Evolutionary conservation across 1,140 invertebrate species (phyloP), one percentile per base, ranked within the genome.

Genomic region (Parasteatoda tepidariorum): DNA sequence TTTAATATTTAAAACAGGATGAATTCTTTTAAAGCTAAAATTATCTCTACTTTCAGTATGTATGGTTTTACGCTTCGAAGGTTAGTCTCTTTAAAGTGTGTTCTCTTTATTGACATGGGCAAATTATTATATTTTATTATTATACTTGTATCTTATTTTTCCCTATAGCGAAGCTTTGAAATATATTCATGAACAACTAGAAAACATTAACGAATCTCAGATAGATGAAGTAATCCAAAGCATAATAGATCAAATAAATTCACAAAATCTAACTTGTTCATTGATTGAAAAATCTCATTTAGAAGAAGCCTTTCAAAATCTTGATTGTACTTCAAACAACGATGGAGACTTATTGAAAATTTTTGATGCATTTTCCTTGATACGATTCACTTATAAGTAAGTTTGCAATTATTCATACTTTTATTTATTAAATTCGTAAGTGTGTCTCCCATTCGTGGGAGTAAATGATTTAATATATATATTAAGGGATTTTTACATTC

Each of bases 351-450:
- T 95, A 2, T 92, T 97, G 24, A 93, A 92, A 88, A 92, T 97
- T 0, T 96, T 97, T 74, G 92, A 93, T 90, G 93, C 93, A 0
- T 96, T 94, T 88, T 92, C 92, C 57, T 92, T 96, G 30, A 96
- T 96, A 3, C 93, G 93, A 89, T 92, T 94, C 74, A 89, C 89
- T n/a, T 97, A 95, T 87, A 92, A 94, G 82, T 84, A 84, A 74
- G 82, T 57, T 2, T 6, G 33, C n/a, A 68, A 66, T 61, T 55
- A 5, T 62, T 62, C 30, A 13, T 54, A 9, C 3, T 38, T 6
- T 54, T 28, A 18, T 22, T 6, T 22, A 4, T n/a, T n/a, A n/a
- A n/a, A n/a, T n/a, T n/a, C n/a, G n/a, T n/a, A n/a, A n/a, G n/a
- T n/a, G n/a, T n/a, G n/a, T n/a, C n/a, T n/a, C n/a, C n/a, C n/a